Evolutionary conservation across 2,113 vertebrate genomes (phyloP).

Genomic region (Neopipo cinnamomea): DNA sequence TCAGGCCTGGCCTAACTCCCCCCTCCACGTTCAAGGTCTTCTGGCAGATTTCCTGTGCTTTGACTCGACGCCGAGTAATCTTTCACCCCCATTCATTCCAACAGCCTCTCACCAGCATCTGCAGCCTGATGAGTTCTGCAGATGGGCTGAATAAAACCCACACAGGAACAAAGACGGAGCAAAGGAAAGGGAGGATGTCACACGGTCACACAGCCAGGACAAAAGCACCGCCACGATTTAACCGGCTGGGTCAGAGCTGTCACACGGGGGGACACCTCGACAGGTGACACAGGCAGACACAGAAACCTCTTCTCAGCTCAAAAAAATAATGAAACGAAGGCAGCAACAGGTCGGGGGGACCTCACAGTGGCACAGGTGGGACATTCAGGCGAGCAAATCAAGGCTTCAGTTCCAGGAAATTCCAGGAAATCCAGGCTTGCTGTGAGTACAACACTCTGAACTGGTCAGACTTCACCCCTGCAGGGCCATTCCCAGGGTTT

Average conservation of each 20-base stretch:
- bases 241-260: accelerated
- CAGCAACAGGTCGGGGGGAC: not conserved
- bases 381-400: not conserved
- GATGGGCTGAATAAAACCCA: not conserved
- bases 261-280: not conserved
- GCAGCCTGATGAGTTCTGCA: slow-evolving; percentile 37
- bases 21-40: not conserved
- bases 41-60: not conserved
- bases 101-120: not conserved
- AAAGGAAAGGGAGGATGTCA: not conserved
- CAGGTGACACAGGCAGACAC: accelerated
- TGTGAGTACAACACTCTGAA: accelerated
- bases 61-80: not conserved
- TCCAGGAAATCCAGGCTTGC: not conserved
- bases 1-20: not conserved
- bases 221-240: accelerated
- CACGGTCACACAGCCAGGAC: accelerated
- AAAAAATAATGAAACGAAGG: not conserved
- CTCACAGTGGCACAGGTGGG: accelerated
- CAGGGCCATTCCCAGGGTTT: not conserved
- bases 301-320: not conserved
- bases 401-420: not conserved
- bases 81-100: not conserved
- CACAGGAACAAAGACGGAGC: not conserved
- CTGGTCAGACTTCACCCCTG: accelerated